Evolutionary conservation across 2,888 invertebrate genomes (phyloP).

Genomic region (Osedax fenrisi): DNA sequence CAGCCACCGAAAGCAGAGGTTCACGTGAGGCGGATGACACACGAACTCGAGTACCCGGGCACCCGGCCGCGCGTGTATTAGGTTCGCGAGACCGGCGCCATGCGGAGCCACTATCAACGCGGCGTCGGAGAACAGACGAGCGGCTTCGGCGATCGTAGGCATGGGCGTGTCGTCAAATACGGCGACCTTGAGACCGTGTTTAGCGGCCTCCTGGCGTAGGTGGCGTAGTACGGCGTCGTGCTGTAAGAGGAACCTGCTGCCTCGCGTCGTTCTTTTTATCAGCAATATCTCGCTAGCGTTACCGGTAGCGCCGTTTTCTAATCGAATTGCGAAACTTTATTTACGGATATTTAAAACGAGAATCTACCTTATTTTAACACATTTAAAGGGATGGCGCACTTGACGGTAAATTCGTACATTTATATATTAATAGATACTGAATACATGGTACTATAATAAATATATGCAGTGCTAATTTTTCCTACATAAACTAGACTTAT

Average conservation of each 20-base stretch:
- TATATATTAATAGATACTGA: too few species aligned
- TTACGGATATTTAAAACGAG: too few species aligned
- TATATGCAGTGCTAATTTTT: too few species aligned
- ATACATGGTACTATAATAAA: too few species aligned
- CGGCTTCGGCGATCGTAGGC: conserved; percentile 31
- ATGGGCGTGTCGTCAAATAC: conserved; percentile 33
- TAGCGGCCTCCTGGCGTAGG: neutral
- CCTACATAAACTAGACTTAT: too few species aligned
- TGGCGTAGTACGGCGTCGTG: conserved; percentile 28
- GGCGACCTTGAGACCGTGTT: too few species aligned
- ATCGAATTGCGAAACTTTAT: too few species aligned
- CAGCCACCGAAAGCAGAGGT: conserved; percentile 36
- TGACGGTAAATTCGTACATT: too few species aligned
- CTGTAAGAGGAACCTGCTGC: conserved; percentile 29
- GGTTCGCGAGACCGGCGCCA: conserved; percentile 36
- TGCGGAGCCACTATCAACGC: conserved; percentile 35
- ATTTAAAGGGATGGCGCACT: too few species aligned
- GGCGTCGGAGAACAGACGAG: conserved; percentile 33
- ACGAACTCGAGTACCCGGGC: conserved; percentile 35
- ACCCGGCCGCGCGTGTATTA: conserved; percentile 32
- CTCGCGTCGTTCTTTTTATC: neutral
- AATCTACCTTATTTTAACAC: too few species aligned
- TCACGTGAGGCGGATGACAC: conserved; percentile 37
- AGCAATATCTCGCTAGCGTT: too few species aligned
- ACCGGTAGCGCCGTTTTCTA: too few species aligned